Percentiles rank a stretch among this genome's conserved stretches.
These are phyloP conservation scores for Lasioglossum albipes DNA, from an alignment of 1,140 invertebrate genomes.

Conservation along the genomic window DNA sequence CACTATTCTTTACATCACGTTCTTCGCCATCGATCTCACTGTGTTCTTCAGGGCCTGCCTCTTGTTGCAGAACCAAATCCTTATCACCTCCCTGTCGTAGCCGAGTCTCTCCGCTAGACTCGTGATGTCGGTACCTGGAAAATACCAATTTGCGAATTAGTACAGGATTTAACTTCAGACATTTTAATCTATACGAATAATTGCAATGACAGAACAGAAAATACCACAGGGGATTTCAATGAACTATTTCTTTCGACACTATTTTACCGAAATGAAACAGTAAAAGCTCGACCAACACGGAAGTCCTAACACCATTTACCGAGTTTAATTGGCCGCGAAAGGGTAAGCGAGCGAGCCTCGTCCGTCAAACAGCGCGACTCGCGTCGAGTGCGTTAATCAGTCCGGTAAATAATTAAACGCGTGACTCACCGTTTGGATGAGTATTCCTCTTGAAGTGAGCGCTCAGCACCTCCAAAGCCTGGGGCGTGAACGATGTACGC, in stretches of 20 bases:
- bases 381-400: too few relatives aligned
- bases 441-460: constrained; percentile 98
- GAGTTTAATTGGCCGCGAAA: too few relatives aligned
- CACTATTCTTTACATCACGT: constrained; percentile 76
- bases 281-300: too few relatives aligned
- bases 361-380: too few relatives aligned
- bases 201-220: too few relatives aligned
- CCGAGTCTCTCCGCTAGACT: constrained; percentile 95
- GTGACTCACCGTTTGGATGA: constrained; percentile 95
- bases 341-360: too few relatives aligned
- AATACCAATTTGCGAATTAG: not conserved
- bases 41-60: constrained; percentile 98
- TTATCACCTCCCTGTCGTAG: constrained; percentile 97
- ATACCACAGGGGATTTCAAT: too few relatives aligned
- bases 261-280: too few relatives aligned
- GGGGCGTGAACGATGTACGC: constrained; percentile 97
- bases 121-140: constrained; percentile 95
- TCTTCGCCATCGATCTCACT: constrained; percentile 93
- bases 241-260: too few relatives aligned
- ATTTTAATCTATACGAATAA: too few relatives aligned
- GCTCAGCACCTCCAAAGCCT: constrained; percentile 96
- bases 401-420: not conserved
- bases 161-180: too few relatives aligned
- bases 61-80: constrained; percentile 99
- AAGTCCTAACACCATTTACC: too few relatives aligned